Base-by-base conservation (phyloP, 2,113 vertebrate genomes). In the Hippocampus mohnikei region DNA sequence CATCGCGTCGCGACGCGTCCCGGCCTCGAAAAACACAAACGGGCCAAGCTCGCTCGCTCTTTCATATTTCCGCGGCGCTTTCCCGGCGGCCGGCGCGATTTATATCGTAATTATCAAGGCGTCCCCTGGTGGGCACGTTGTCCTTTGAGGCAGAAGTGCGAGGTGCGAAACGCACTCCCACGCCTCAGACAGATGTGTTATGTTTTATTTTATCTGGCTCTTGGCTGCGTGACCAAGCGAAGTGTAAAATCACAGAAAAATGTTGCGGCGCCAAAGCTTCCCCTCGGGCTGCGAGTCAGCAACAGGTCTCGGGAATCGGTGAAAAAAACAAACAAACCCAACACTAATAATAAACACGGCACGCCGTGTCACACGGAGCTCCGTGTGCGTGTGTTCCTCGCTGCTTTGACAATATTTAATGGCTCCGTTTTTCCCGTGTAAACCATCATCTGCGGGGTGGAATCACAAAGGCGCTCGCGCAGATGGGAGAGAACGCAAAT, bases 211-310 rank as follows among this genome's bases (percentile, higher is more conserved):
- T 76, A 84, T 88, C 79, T 77, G 8, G 69, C 79, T 79, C 52
- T 85, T 80, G 78, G 81, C 76, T 69, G 67, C 63, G 72, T 79
- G 78, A 81, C 70, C 79, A 83, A 83, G 80, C 74, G 71, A 83
- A 75, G 81, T 79, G 85, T 84, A 84, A 86, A 90, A 82, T 82
- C 78, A 61, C 37, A 72, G 79, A 69, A 77, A 77, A 76, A 81
- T 33, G 76, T 55, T 25, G 74, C 72, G 29, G 71, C 20, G 29
- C 60, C 42, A 29, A 64, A 78, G 65, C 62, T 27, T 44, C 77
- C 33, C 78, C 67, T 23, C 29, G 16, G 80, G 82, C 76, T 74
- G 52, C 25, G 1, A 77, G 50, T 69, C 78, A 48, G 78, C 83
- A 85, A 82, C 84, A 88, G 80, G 81, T 88, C 76, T 25, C 12